Evolutionary conservation across 2,113 vertebrate species (phyloP), one percentile per base, ranked within the genome.

Genomic region (Misgurnus mizolepis): DNA sequence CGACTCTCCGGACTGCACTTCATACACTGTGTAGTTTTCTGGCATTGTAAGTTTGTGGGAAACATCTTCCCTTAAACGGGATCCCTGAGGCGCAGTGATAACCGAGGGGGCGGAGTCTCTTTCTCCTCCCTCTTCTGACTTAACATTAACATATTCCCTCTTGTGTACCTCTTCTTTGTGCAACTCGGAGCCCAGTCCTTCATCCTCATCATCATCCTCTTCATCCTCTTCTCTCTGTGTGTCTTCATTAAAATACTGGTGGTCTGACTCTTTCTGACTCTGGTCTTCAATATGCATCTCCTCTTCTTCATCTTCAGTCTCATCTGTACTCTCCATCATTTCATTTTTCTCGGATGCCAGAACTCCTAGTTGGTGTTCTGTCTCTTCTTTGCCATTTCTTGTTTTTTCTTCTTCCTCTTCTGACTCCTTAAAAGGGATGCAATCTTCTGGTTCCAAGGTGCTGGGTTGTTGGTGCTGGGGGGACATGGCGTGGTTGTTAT

Each of bases 1-100:
- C 6, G 95, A 95, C 0, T 94, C 94, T 0, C 98, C 96, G 0
- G 96, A 96, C 15, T 83, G 90, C n/a, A 96, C 94, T 87, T 98
- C 95, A 64, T 96, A 95, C 0, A 95, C 87, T 67, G 95, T 85
- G 47, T 90, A 83, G 17, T 41, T 79, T 41, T 67, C 64, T 67
- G 71, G 76, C 27, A 78, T 92, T 10, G 71, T 82, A 58, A 87
- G 84, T 67, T 85, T 86, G 82, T 87, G 90, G 74, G 86, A 76
- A 45, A 85, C 80, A 49, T 83, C 64, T 67, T 87, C 86, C 39
- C 77, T 86, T 55, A 60, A 78, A 74, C 81, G 84, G 67, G 81
- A 88, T 91, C 88, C 91, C 91, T 93, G 91, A 92, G 91, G 86
- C 78, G 85, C 88, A 84, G 89, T 78, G 43, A 85, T 90, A 85